Evolutionary conservation across 2,113 vertebrate species (phyloP).

Genomic region (Oplegnathus fasciatus): DNA sequence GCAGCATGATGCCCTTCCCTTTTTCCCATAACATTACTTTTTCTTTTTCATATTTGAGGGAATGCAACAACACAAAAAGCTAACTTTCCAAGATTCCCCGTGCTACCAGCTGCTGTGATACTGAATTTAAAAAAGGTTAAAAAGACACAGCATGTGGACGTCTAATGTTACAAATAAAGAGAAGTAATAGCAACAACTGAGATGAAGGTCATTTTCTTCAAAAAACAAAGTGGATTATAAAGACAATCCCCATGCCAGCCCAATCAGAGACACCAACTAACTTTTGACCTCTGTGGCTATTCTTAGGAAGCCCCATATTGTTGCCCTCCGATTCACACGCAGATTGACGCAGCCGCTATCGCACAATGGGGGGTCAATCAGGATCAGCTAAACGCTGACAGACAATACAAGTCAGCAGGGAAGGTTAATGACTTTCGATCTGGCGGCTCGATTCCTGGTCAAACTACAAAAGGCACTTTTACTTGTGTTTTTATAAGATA

Average conservation of each 20-base stretch:
- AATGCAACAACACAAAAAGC: neutral
- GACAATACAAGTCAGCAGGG: slow-evolving; percentile 59
- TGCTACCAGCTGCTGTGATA: neutral
- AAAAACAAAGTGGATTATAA: slow-evolving; percentile 3
- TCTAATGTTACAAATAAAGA: neutral
- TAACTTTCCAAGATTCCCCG: neutral
- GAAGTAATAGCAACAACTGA: neutral
- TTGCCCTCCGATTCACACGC: slow-evolving; percentile 38
- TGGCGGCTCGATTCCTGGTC: slow-evolving; percentile 7
- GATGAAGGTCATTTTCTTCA: neutral
- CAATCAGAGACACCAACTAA: slow-evolving; percentile 32
- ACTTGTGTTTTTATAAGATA: slow-evolving; percentile 60
- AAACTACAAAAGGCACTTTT: slow-evolving; percentile 34
- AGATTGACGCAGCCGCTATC: slow-evolving; percentile 36
- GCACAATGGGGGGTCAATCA: slow-evolving; percentile 60
- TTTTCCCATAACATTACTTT: neutral
- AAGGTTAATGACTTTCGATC: slow-evolving; percentile 55
- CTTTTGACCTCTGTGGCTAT: slow-evolving; percentile 45
- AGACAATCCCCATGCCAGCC: neutral
- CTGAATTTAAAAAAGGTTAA: neutral
- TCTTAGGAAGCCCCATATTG: slow-evolving; percentile 17
- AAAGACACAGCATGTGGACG: neutral
- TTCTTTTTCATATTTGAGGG: neutral
- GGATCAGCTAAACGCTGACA: slow-evolving; percentile 38
- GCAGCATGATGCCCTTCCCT: neutral